Conservation (phyloP, 2,113 vertebrate species). For the Vicugna pacos region DNA sequence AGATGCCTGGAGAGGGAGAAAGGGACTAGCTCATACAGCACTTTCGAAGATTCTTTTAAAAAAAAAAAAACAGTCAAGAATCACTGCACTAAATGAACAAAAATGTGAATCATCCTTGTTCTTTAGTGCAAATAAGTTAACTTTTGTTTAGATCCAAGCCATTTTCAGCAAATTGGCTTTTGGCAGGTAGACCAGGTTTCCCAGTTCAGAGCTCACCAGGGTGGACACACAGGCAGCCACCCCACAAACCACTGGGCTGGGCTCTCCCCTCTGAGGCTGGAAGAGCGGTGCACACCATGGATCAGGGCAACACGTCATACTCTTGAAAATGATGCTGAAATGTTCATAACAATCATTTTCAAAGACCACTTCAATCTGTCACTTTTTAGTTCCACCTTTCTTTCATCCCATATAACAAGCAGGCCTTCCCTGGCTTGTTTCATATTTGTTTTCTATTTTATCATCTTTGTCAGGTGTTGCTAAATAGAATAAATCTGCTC, state of each 20-base stretch:
- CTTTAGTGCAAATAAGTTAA: slow-evolving; percentile 22
- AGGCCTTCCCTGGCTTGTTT: neutral
- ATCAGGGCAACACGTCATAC: neutral
- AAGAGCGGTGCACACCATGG: neutral
- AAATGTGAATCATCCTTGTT: neutral
- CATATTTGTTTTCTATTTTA: neutral
- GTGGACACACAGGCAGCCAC: accelerated
- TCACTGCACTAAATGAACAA: neutral
- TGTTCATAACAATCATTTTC: neutral
- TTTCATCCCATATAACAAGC: neutral
- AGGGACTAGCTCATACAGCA: neutral
- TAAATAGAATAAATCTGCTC: neutral
- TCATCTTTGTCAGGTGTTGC: neutral
- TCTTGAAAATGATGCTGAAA: neutral
- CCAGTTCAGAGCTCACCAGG: neutral
- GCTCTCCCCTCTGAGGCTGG: neutral
- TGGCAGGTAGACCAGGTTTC: neutral
- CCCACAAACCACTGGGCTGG: too few relatives aligned
- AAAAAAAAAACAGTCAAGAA: neutral
- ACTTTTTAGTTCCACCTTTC: neutral
- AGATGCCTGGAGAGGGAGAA: neutral
- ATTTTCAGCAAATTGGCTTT: neutral
- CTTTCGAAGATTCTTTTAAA: neutral
- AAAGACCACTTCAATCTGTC: neutral
- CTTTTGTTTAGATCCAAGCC: neutral